These are phyloP conservation scores for Gyps fulvus DNA, from an alignment of 2,113 vertebrate genomes.

Conservation along the genomic window DNA sequence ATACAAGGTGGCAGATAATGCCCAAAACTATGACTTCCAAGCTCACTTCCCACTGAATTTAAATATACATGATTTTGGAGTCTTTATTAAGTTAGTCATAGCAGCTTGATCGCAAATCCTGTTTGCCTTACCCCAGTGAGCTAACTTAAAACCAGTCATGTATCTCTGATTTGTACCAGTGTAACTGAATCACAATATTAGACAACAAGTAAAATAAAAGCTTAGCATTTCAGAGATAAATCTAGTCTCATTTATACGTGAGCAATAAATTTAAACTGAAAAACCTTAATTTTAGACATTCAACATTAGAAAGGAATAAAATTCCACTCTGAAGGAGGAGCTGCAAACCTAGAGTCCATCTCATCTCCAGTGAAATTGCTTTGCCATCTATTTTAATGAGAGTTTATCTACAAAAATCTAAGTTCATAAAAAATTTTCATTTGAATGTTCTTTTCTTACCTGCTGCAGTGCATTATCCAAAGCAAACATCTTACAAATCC, in stretches of 20 bases:
- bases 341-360: neutral
- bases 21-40: constrained; percentile 8
- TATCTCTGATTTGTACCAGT: neutral
- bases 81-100: neutral
- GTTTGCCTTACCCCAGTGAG: neutral
- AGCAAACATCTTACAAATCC: neutral
- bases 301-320: neutral
- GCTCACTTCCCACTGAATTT: neutral
- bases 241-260: neutral
- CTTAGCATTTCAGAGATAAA: neutral
- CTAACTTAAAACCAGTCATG: neutral
- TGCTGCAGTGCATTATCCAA: neutral
- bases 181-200: neutral
- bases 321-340: neutral
- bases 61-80: constrained; percentile 11
- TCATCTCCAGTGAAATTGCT: neutral
- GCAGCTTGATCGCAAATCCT: neutral
- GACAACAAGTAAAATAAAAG: neutral
- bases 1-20: constrained; percentile 30
- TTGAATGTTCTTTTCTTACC: neutral
- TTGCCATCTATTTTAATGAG: neutral
- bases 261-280: neutral
- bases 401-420: neutral
- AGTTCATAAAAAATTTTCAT: neutral
- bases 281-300: neutral